Percentiles rank a stretch among this genome's conserved stretches.
Evolutionary conservation across 2,113 vertebrate genomes (phyloP).

Genomic region (Apistogramma diplotaenia): DNA sequence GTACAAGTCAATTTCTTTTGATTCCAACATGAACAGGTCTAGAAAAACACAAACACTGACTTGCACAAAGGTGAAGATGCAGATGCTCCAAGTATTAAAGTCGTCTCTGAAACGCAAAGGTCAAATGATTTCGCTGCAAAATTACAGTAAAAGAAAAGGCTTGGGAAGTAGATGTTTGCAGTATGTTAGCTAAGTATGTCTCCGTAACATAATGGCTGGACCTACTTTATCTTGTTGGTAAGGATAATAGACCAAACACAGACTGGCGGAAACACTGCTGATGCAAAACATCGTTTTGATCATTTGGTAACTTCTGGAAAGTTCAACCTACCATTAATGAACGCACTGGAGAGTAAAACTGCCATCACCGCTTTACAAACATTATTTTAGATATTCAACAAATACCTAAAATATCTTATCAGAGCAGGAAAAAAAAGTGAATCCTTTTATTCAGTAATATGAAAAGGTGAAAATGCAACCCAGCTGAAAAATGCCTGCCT

Average conservation of each 20-base stretch:
- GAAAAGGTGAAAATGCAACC: background rate
- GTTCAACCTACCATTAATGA: background rate
- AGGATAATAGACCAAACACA: background rate
- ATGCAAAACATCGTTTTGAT: background rate
- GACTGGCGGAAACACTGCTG: background rate
- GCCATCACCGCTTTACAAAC: background rate
- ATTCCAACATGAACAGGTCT: slow-evolving; percentile 1
- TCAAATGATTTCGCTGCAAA: background rate
- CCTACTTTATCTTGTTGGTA: background rate
- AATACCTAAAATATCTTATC: background rate
- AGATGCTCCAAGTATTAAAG: background rate
- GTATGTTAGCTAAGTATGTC: background rate
- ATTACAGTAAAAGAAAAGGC: background rate
- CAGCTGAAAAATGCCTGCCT: background rate
- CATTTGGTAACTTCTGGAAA: background rate
- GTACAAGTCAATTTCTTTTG: background rate
- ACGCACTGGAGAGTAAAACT: background rate
- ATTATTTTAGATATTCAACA: background rate
- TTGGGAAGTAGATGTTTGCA: background rate
- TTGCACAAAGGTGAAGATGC: background rate
- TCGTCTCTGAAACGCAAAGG: background rate
- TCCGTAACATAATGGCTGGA: background rate
- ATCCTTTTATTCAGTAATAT: background rate
- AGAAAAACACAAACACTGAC: slow-evolving; percentile 3
- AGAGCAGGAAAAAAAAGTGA: background rate